These are phyloP conservation scores for Gastrophysa polygoni DNA, from an alignment of 2,888 invertebrate species.

Conservation along the genomic window DNA sequence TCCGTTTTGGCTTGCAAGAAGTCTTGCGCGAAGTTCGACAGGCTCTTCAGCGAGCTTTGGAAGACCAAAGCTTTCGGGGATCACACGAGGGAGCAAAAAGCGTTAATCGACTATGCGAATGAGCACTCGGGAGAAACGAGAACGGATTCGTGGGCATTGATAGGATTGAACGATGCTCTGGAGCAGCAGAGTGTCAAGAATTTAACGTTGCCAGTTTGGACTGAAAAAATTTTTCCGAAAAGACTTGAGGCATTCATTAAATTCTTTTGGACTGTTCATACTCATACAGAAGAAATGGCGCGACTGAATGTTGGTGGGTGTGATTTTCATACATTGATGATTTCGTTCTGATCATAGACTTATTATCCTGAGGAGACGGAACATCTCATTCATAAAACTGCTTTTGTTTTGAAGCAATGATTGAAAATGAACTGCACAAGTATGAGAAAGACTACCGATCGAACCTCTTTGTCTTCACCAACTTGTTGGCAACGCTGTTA, in stretches of 20 bases:
- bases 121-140: conserved; percentile 65
- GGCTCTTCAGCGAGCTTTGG: conserved; percentile 8
- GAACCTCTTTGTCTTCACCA: too few relatives aligned
- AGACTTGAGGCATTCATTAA: neutral
- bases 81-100: conserved; percentile 58
- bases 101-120: conserved; percentile 68
- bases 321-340: too few relatives aligned
- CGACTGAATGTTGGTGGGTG: neutral
- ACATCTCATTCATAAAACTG: too few relatives aligned
- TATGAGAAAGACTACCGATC: too few relatives aligned
- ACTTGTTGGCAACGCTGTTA: too few relatives aligned
- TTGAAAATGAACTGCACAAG: too few relatives aligned
- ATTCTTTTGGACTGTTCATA: neutral
- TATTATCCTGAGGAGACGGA: too few relatives aligned
- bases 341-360: too few relatives aligned
- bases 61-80: conserved; percentile 8
- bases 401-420: too few relatives aligned
- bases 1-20: conserved; percentile 59
- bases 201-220: conserved; percentile 39
- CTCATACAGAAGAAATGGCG: neutral
- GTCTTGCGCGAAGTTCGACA: conserved; percentile 47
- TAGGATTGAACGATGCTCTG: conserved; percentile 64
- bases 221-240: conserved; percentile 63
- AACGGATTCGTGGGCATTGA: conserved; percentile 57
- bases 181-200: conserved; percentile 70